These are phyloP conservation scores for Actias luna DNA, from an alignment of 2,888 invertebrate species.

Conservation along the genomic window DNA sequence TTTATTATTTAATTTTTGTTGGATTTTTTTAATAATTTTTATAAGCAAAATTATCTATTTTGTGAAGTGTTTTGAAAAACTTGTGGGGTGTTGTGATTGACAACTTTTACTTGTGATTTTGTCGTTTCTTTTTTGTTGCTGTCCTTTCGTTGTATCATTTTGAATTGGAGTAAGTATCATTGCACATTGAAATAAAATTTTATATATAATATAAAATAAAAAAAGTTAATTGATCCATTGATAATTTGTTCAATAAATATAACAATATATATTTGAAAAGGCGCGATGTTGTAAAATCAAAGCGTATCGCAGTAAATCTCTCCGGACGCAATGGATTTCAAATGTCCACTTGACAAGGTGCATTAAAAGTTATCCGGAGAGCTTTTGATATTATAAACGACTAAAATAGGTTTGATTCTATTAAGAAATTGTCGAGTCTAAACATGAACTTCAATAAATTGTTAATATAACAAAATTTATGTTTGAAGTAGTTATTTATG, in stretches of 20 bases:
- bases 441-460: not conserved
- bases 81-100: constrained; percentile 76
- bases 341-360: constrained; percentile 71
- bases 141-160: constrained; percentile 46
- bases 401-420: constrained; percentile 50
- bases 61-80: constrained; percentile 47
- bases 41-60: constrained; percentile 24
- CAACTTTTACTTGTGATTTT: constrained; percentile 52
- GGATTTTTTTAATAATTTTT: constrained; percentile 3
- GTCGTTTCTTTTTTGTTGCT: constrained; percentile 39
- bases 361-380: constrained; percentile 63
- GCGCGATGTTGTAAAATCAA: constrained; percentile 61
- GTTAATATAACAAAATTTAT: not conserved
- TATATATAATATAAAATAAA: constrained; percentile 24
- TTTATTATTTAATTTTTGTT: constrained; percentile 21
- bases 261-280: constrained; percentile 46
- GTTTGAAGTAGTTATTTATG: not conserved
- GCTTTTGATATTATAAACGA: constrained; percentile 55
- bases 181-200: constrained; percentile 17
- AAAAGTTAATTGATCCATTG: constrained; percentile 30
- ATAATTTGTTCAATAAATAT: constrained; percentile 49
- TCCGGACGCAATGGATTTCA: constrained; percentile 58
- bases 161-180: constrained; percentile 64
- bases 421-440: constrained; percentile 20
- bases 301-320: constrained; percentile 76